Conservation (phyloP, 1,140 invertebrate species). For the Heliconius hermathena region DNA sequence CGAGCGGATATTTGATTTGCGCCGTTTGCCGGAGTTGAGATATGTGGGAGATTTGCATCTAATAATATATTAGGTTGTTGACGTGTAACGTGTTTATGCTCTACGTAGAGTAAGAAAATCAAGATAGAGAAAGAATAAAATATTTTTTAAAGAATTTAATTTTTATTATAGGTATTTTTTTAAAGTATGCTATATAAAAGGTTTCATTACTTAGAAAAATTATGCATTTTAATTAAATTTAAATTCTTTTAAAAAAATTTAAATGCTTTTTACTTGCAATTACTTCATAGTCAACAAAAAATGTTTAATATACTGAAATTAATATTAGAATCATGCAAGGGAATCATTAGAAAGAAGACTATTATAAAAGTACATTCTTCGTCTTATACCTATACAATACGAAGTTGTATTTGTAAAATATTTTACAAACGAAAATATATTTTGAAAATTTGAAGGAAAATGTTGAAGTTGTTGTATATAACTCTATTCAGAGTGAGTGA, state of each 20-base stretch:
- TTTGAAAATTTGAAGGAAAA: neutral
- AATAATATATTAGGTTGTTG: conserved; percentile 1
- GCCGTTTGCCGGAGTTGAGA: neutral
- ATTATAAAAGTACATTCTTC: neutral
- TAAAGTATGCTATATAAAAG: too few relatives aligned
- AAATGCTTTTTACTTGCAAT: too few relatives aligned
- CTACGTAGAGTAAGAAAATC: neutral
- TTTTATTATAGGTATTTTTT: too few relatives aligned
- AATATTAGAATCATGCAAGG: too few relatives aligned
- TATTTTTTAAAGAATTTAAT: too few relatives aligned
- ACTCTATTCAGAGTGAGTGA: conserved; percentile 10
- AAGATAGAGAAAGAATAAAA: neutral
- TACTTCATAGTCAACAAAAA: too few relatives aligned
- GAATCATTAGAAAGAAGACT: too few relatives aligned
- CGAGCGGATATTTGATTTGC: conserved; percentile 27
- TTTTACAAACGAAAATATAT: neutral
- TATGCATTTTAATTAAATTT: too few relatives aligned
- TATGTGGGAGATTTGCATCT: neutral
- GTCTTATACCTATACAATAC: neutral
- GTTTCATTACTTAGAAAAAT: too few relatives aligned
- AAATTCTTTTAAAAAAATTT: too few relatives aligned
- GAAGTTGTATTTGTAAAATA: neutral
- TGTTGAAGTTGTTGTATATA: neutral
- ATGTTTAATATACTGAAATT: too few relatives aligned
- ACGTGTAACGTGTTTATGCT: neutral